phyloP scores from a whole-genome alignment of 2,113 vertebrate genomes.

The Panthera uncia region DNA sequence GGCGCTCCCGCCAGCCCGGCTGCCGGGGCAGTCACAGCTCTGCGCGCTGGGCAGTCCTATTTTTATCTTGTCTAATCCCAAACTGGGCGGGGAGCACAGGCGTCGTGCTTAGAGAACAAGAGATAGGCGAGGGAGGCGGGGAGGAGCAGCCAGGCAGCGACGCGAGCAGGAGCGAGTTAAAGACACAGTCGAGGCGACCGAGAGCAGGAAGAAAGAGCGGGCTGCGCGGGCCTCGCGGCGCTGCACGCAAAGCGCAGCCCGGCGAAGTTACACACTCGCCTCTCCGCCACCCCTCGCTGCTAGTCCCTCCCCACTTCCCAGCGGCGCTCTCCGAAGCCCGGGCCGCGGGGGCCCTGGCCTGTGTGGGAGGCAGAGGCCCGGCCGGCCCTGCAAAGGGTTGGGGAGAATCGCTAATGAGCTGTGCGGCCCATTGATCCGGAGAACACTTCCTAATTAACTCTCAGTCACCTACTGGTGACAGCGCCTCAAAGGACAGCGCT shows the following conservation, averaged over 20 bases:
- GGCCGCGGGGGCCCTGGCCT: constrained; percentile 49
- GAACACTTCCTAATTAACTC: constrained; percentile 89
- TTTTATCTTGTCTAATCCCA: constrained; percentile 83
- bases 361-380: constrained; percentile 80
- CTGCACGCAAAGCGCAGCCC: constrained; percentile 62
- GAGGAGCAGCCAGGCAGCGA: constrained; percentile 74
- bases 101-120: constrained; percentile 79
- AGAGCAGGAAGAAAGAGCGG: constrained; percentile 75
- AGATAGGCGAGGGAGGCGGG: constrained; percentile 75
- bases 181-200: constrained; percentile 74
- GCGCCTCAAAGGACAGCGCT: constrained; percentile 82
- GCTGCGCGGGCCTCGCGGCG: constrained; percentile 59
- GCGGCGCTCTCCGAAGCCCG: background rate
- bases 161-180: constrained; percentile 75
- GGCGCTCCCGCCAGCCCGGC: constrained; percentile 50
- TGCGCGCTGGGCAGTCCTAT: constrained; percentile 77
- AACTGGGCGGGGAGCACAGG: constrained; percentile 80
- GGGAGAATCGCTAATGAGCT: constrained; percentile 88
- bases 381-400: constrained; percentile 84
- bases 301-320: background rate
- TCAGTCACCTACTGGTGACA: constrained; percentile 87
- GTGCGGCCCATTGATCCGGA: constrained; percentile 88
- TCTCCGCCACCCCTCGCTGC: background rate
- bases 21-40: constrained; percentile 68
- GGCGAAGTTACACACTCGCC: constrained; percentile 70